phyloP scores from a whole-genome alignment of 2,113 vertebrate genomes.

The Craseonycteris thonglongyai region DNA sequence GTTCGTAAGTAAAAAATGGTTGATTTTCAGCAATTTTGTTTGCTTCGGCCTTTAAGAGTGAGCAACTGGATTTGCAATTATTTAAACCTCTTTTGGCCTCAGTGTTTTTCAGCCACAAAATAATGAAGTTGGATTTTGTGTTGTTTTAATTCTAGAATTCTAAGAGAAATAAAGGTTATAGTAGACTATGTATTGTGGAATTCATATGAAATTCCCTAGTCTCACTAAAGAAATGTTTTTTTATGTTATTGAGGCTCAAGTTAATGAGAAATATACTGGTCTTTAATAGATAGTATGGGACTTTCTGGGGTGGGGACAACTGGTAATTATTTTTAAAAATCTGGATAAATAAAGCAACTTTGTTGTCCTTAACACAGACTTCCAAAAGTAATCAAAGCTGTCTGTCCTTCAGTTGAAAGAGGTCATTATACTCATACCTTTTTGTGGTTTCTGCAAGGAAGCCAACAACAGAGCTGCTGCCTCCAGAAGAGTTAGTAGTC shows the following conservation, averaged over 20 bases:
- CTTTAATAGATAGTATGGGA: neutral
- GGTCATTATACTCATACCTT: constrained; percentile 75
- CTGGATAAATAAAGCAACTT: neutral
- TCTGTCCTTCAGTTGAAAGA: neutral
- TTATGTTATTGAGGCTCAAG: neutral
- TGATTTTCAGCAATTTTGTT: neutral
- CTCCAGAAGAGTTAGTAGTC: constrained; percentile 84
- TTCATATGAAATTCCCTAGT: neutral
- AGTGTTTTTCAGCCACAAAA: neutral
- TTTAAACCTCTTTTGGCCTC: neutral
- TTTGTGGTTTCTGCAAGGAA: constrained; percentile 81
- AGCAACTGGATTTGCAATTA: neutral
- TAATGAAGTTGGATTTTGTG: neutral
- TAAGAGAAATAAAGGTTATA: neutral
- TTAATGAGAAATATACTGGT: neutral
- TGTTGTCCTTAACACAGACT: neutral
- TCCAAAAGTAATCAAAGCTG: neutral
- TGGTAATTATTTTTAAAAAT: neutral
- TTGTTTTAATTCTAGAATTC: neutral
- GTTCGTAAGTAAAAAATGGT: neutral
- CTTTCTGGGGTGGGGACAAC: neutral
- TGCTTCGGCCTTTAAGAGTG: neutral
- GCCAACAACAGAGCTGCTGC: constrained; percentile 83
- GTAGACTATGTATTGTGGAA: neutral
- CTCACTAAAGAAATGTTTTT: neutral